These are phyloP conservation scores for Amphiura filiformis DNA, from an alignment of 35 echinoderm and acorn worm genomes.

Conservation along the genomic window DNA sequence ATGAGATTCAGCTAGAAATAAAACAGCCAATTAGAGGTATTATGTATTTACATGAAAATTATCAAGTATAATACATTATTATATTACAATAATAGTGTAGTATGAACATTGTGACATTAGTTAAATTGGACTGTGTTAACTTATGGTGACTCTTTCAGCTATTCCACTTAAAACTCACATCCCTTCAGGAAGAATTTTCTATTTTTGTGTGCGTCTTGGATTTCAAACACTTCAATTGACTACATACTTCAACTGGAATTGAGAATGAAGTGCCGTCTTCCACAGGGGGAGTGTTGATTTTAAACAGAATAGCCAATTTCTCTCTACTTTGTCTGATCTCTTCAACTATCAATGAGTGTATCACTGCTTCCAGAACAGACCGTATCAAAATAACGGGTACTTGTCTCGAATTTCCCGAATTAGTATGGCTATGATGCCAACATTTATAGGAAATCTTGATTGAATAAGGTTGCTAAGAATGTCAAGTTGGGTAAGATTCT, in stretches of 20 bases:
- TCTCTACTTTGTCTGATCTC: too few relatives aligned
- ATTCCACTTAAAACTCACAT: background rate
- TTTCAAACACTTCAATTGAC: background rate
- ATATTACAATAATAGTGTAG: conserved; percentile 1
- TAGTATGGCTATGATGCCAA: too few relatives aligned
- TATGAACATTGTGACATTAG: background rate
- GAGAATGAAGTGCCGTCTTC: too few relatives aligned
- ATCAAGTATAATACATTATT: conserved; percentile 7
- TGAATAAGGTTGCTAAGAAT: too few relatives aligned
- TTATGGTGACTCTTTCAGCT: background rate
- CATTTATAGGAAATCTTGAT: too few relatives aligned
- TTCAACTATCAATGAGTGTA: too few relatives aligned
- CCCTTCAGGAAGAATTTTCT: background rate
- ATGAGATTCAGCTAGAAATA: background rate
- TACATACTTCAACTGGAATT: background rate
- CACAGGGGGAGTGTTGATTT: too few relatives aligned
- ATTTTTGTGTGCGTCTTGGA: background rate
- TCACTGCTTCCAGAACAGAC: too few relatives aligned
- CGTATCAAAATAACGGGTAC: too few relatives aligned
- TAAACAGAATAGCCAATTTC: too few relatives aligned
- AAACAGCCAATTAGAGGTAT: background rate
- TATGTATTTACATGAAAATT: conserved; percentile 7
- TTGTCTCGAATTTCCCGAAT: too few relatives aligned
- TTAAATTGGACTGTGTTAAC: background rate
- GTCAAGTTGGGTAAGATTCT: too few relatives aligned